Evolutionary conservation across 2,113 vertebrate species (phyloP).

Genomic region (Vombatus ursinus): DNA sequence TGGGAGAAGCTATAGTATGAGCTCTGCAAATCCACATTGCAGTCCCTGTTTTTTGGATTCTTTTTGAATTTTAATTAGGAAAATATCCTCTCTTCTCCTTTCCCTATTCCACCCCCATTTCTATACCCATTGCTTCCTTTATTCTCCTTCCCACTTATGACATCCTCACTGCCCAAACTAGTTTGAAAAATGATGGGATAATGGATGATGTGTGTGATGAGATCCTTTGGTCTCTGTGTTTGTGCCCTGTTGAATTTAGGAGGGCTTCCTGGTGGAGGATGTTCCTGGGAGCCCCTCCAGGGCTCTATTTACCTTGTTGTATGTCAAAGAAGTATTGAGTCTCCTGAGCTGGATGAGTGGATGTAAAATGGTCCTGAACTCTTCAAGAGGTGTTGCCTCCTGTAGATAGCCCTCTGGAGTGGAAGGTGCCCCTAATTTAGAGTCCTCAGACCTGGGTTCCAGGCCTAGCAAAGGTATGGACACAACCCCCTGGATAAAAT

Average conservation of each 20-base stretch:
- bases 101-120: not conserved
- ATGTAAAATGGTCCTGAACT: not conserved
- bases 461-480: not conserved
- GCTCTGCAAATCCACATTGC: not conserved
- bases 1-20: not conserved
- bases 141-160: not conserved
- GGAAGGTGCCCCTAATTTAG: not conserved
- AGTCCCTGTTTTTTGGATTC: not conserved
- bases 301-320: not conserved
- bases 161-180: not conserved
- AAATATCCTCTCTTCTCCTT: slow-evolving; percentile 3
- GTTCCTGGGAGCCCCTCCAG: not conserved
- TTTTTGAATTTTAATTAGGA: slow-evolving; percentile 31
- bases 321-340: not conserved
- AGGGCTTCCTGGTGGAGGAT: not conserved
- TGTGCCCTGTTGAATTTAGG: not conserved
- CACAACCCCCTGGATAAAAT: not conserved
- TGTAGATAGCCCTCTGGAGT: not conserved
- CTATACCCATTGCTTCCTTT: slow-evolving; percentile 4
- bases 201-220: not conserved
- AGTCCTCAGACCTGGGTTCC: not conserved
- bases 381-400: not conserved
- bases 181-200: not conserved
- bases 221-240: no score
- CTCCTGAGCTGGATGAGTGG: not conserved